Evolutionary conservation across 2,888 invertebrate species (phyloP).

Genomic region (Ryuthela nishihirai): DNA sequence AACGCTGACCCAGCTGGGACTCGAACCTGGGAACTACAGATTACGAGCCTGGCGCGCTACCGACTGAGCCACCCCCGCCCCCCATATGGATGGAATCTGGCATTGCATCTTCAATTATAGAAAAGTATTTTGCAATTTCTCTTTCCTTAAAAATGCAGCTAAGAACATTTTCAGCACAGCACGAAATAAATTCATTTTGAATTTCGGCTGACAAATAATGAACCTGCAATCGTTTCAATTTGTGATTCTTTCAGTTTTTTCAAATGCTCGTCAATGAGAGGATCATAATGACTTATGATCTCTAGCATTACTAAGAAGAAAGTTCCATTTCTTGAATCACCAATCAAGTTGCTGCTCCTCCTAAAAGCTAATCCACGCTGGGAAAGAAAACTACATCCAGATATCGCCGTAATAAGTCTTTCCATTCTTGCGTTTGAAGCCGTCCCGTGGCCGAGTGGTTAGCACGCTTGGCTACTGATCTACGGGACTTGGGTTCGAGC

Average conservation of each 20-base stretch:
- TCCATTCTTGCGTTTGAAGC: not conserved
- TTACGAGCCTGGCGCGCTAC: no score
- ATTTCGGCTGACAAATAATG: slow-evolving; percentile 3
- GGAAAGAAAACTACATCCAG: slow-evolving; percentile 6
- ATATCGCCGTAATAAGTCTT: slow-evolving; percentile 11
- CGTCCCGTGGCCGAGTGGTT: no score
- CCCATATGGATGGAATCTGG: no score
- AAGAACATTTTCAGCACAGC: no score
- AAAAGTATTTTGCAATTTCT: no score
- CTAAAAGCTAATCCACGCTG: slow-evolving; percentile 32
- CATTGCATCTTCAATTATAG: no score
- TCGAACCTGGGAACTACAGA: no score
- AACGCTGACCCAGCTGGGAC: no score
- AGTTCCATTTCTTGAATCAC: slow-evolving; percentile 26
- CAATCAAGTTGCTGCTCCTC: slow-evolving; percentile 16
- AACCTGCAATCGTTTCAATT: not conserved
- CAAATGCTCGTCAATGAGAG: slow-evolving; percentile 9
- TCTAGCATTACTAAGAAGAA: slow-evolving; percentile 14
- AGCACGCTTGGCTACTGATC: no score
- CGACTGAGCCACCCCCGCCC: no score
- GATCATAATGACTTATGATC: slow-evolving; percentile 14
- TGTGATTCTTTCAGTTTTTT: slow-evolving; percentile 37
- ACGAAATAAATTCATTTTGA: slow-evolving; percentile 30
- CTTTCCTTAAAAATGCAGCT: no score
- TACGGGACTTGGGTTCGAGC: no score